Percentiles rank a stretch among this genome's conserved stretches.
These are phyloP conservation scores for Corythoichthys intestinalis DNA, from an alignment of 2,113 vertebrate genomes.

Conservation along the genomic window DNA sequence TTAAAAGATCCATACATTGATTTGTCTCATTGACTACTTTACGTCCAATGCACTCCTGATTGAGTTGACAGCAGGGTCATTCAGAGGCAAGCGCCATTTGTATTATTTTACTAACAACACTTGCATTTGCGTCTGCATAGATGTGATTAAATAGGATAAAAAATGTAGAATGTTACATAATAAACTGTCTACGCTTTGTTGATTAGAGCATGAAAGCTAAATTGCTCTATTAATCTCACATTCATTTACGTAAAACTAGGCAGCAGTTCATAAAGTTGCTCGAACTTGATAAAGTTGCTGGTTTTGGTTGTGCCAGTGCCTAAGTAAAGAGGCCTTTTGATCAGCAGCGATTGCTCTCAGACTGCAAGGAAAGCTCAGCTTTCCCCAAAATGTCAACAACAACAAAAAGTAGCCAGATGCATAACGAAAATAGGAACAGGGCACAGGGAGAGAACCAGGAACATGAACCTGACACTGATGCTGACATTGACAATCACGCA, in stretches of 20 bases:
- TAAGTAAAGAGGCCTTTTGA: neutral
- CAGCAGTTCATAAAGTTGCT: neutral
- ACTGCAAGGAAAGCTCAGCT: too few species aligned
- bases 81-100: slow-evolving; percentile 25
- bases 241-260: neutral
- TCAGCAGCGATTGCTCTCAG: too few species aligned
- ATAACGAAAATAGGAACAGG: too few species aligned
- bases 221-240: neutral
- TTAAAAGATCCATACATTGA: slow-evolving; percentile 49
- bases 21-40: slow-evolving; percentile 49
- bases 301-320: neutral
- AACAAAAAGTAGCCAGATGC: too few species aligned
- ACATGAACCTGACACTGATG: too few species aligned
- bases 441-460: too few species aligned
- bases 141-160: neutral
- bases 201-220: neutral
- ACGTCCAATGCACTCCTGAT: slow-evolving; percentile 36
- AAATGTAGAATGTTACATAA: neutral
- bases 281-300: neutral
- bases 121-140: neutral
- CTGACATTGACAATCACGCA: too few species aligned
- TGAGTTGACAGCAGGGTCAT: slow-evolving; percentile 35
- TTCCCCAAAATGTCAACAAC: too few species aligned
- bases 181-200: neutral
- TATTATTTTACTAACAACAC: neutral